Conservation (phyloP, 2,797 vertebrate genomes). For the Falco cherrug region DNA sequence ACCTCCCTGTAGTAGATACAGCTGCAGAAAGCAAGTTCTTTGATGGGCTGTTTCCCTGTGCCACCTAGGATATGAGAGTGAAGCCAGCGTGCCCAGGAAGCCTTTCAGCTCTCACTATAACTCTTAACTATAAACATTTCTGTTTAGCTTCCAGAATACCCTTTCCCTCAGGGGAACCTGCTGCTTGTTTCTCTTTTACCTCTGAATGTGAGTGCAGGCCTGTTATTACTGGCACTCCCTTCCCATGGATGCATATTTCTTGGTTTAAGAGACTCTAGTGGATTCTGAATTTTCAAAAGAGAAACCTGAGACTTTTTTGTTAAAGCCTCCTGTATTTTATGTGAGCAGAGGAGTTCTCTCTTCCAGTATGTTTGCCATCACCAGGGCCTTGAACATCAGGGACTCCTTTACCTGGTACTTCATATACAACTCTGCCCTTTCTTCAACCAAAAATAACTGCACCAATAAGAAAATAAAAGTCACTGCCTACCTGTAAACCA, state of each 20-base stretch:
- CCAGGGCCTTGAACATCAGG: background rate
- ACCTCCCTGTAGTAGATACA: background rate
- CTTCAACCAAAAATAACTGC: background rate
- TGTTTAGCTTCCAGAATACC: background rate
- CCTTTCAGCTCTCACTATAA: background rate
- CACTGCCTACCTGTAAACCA: background rate
- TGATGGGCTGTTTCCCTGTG: background rate
- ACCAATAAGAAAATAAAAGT: background rate
- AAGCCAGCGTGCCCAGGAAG: background rate
- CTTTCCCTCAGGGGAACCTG: background rate
- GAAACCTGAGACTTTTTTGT: background rate
- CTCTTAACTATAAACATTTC: background rate
- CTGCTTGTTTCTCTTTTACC: background rate
- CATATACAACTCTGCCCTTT: background rate
- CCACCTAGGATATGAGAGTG: background rate
- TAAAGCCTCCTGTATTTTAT: background rate
- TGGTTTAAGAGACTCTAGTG: background rate
- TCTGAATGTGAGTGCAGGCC: background rate
- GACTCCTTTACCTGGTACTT: background rate
- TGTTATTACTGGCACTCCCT: constrained; percentile 41
- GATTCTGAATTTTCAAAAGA: background rate
- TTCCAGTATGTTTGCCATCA: background rate
- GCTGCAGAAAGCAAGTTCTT: background rate
- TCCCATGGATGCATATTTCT: background rate
- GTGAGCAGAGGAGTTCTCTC: background rate